Percentiles rank a stretch among this genome's conserved stretches.
Evolutionary conservation across 1,140 invertebrate species (phyloP).

Genomic region (Bombyx mori): ASM3026992v2 NC_085119.1:10544501-10545000

Average conservation of each 20-base stretch:
- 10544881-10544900: constrained; percentile 48
- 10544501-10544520: too few relatives aligned
- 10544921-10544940: constrained; percentile 26
- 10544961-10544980: constrained; percentile 19
- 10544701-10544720: too few relatives aligned
- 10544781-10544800: constrained; percentile 49
- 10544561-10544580: too few relatives aligned
- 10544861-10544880: constrained; percentile 50
- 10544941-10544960: constrained; percentile 37
- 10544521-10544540: too few relatives aligned
- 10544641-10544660: too few relatives aligned
- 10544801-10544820: constrained; percentile 57
- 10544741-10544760: constrained; percentile 49
- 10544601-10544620: too few relatives aligned
- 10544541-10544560: too few relatives aligned
- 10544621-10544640: too few relatives aligned
- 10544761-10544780: constrained; percentile 49
- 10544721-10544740: constrained; percentile 28
- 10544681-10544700: too few relatives aligned
- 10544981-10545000: too few relatives aligned
- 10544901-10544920: constrained; percentile 60
- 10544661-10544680: too few relatives aligned
- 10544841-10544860: constrained; percentile 25
- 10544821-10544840: constrained; percentile 29
- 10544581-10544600: too few relatives aligned